A percentile compares a stretch with the other conserved stretches of the same genome.
phyloP scores from a whole-genome alignment of 2,888 invertebrate species.

The Drosophila peninsularis region DNA sequence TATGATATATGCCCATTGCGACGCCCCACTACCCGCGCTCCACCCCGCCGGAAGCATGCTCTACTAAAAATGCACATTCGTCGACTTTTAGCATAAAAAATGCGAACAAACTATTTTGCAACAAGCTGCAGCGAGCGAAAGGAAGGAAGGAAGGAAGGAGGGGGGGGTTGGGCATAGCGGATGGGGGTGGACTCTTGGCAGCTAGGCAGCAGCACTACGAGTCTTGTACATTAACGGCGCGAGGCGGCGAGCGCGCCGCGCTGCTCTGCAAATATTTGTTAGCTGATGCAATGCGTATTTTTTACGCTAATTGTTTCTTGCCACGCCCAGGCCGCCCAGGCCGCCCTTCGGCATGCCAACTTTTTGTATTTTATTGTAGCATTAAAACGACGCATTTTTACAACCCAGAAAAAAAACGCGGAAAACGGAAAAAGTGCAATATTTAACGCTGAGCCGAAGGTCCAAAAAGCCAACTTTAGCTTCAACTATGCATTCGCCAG shows the following conservation, averaged over 20 bases:
- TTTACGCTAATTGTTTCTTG: conserved; percentile 84
- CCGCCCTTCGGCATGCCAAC: conserved; percentile 63
- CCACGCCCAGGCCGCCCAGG: conserved; percentile 19
- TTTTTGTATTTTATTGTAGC: conserved; percentile 82
- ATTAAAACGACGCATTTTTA: conserved; percentile 83
- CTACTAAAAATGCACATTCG: conserved; percentile 47
- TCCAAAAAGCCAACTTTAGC: conserved; percentile 38
- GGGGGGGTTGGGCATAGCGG: not conserved
- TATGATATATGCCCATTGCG: conserved; percentile 10
- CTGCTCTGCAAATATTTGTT: conserved; percentile 46
- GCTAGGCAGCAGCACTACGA: conserved; percentile 11
- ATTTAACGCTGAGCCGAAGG: conserved; percentile 62
- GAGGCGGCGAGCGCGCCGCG: not conserved
- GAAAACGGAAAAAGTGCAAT: conserved; percentile 58
- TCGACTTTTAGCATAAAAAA: conserved; percentile 62
- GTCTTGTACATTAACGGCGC: conserved; percentile 41
- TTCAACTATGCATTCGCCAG: conserved; percentile 8
- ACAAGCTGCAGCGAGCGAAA: conserved; percentile 22
- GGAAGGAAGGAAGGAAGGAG: too few species aligned
- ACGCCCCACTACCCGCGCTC: not conserved
- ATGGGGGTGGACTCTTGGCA: not conserved
- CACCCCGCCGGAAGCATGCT: conserved; percentile 32
- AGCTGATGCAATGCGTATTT: conserved; percentile 65
- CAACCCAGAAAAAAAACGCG: conserved; percentile 48
- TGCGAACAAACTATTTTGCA: conserved; percentile 52